Conservation (phyloP, 1,140 invertebrate species). For the Pissodes strobi region DNA sequence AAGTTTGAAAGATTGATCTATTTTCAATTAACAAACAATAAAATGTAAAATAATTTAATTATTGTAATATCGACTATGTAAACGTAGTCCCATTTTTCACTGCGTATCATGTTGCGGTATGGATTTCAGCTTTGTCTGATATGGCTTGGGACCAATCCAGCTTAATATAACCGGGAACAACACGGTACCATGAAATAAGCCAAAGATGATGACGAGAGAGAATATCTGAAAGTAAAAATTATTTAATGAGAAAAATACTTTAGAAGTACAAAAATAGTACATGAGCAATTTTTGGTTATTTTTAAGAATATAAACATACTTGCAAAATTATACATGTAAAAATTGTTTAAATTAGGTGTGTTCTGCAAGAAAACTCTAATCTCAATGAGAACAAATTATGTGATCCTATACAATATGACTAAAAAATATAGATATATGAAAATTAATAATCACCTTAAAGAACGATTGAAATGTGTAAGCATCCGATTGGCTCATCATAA, state of each 20-base stretch:
- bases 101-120: neutral
- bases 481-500: slow-evolving; percentile 70
- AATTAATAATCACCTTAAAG: slow-evolving; percentile 65
- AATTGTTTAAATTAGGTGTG: neutral
- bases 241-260: slow-evolving; percentile 11
- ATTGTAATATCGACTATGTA: no score
- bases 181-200: slow-evolving; percentile 75
- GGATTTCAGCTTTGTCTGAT: slow-evolving; percentile 41
- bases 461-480: slow-evolving; percentile 82
- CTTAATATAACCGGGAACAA: slow-evolving; percentile 77
- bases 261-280: neutral
- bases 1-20: no score
- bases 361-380: no score
- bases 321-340: neutral
- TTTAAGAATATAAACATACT: slow-evolving; percentile 8
- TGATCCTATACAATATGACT: no score
- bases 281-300: neutral
- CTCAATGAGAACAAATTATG: no score
- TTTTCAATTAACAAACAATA: no score
- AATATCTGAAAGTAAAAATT: slow-evolving; percentile 65
- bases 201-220: slow-evolving; percentile 74
- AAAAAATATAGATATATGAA: no score
- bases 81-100: no score
- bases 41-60: no score
- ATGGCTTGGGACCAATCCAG: slow-evolving; percentile 67